Evolutionary conservation across 2,888 invertebrate species (phyloP).

Genomic region (Pharmacophagus antenor): DNA sequence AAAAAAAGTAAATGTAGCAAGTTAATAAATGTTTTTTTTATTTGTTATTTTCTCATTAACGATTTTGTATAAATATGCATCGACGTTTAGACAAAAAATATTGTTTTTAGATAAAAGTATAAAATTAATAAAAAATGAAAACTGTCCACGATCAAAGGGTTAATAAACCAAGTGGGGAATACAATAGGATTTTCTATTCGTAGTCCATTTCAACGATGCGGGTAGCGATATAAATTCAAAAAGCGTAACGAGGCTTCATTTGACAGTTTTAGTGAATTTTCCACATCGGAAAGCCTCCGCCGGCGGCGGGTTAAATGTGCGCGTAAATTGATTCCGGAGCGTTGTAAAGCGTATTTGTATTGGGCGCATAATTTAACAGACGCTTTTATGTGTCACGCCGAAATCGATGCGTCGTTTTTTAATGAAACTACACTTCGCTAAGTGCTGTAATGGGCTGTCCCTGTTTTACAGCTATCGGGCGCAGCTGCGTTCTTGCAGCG

Average conservation of each 20-base stretch:
- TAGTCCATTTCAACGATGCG: conserved; percentile 14
- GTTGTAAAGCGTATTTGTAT: conserved; percentile 18
- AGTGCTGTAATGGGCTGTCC: conserved; percentile 5
- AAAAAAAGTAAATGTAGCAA: no score
- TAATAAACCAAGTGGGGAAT: conserved; percentile 5
- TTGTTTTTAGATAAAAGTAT: background rate
- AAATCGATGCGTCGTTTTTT: conserved; percentile 22
- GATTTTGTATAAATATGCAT: no score
- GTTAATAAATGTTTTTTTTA: no score
- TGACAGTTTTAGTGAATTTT: conserved; percentile 31
- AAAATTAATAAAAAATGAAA: background rate
- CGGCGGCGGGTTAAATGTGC: conserved; percentile 24
- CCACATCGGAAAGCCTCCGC: conserved; percentile 24
- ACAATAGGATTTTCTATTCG: conserved; percentile 23
- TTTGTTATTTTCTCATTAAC: background rate
- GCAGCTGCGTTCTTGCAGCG: conserved; percentile 13
- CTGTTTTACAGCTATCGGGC: conserved; percentile 16
- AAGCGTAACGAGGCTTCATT: conserved; percentile 25
- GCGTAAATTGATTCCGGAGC: conserved; percentile 28
- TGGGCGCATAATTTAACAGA: conserved; percentile 18
- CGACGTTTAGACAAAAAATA: no score
- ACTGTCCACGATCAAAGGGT: background rate
- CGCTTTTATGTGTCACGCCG: conserved; percentile 14
- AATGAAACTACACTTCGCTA: conserved; percentile 14
- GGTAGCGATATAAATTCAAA: conserved; percentile 22